Base-by-base conservation (phyloP, 2,888 invertebrate species). In the Coenonympha glycerion region DNA sequence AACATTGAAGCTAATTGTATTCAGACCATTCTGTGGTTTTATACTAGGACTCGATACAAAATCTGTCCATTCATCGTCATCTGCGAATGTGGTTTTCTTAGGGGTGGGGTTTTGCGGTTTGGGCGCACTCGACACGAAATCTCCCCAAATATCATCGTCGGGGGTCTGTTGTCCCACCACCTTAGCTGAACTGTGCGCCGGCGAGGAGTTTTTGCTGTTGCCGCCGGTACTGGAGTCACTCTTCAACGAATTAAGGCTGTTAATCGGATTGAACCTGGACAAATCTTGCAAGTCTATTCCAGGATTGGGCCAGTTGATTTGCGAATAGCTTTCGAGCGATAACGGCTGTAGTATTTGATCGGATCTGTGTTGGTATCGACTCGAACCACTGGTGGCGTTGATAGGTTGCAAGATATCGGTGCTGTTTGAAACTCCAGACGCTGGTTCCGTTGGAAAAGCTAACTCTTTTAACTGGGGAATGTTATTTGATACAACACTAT, bases 291-390 rank as follows among this genome's bases (percentile, higher is more conserved):
- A 71, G 61, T 87, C 80, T 59, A 87, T 79, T 16, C 91, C 91
- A 9, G 91, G 90, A 65, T 90, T 89, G 3, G 90, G 90, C 91
- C 91, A 91, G 65, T 90, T 90, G 36, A 91, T 90, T 68, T 89
- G 85, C 1, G 89, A 87, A 63, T 78, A 87, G 58, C 86, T 81
- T 62, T 88, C 88, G 57, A 88, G 63, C 5, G 87, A 84, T 21
- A 87, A 60, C 0, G 88, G 88, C 58, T 88, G 85, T 48, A 88
- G 63, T 62, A 88, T 88, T 74, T 88, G 88, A n/a, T 68, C 70
- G 24, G 73, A 61, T 52, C 75, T 78, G 55, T 76, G 72, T 55
- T 76, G 75, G 56, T 39, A 69, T 51, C 69, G 71, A 47, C 63
- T 53, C 44, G 62, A 53, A 21, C 53, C 34, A 56, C 66, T 56